Percentiles rank a stretch among this genome's conserved stretches.
Conservation (phyloP, 2,113 vertebrate genomes). For the Sinocyclocheilus anshuiensis region DNA sequence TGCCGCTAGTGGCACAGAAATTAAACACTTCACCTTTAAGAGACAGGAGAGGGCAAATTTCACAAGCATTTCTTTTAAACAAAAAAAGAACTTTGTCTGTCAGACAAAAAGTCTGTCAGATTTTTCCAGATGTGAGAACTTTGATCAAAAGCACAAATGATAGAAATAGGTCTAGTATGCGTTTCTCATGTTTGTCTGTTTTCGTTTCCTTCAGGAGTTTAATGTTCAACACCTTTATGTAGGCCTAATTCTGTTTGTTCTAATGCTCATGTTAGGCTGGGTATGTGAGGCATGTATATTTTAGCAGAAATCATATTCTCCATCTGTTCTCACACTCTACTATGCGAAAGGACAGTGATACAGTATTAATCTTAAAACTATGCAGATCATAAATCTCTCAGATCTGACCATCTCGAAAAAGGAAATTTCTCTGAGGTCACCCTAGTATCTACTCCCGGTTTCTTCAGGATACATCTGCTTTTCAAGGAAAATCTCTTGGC, state of each 20-base stretch:
- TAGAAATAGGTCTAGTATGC: not conserved
- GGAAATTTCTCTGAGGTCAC: not conserved
- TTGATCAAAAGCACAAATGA: constrained; percentile 12
- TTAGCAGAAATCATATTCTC: constrained; percentile 32
- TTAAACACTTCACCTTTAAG: not conserved
- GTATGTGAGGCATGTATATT: constrained; percentile 12
- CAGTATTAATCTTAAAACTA: constrained; percentile 29
- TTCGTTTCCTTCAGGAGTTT: not conserved
- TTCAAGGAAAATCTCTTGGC: constrained; percentile 13
- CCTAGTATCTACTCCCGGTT: not conserved
- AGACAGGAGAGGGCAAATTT: constrained; percentile 20
- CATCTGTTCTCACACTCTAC: constrained; percentile 12
- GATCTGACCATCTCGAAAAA: not conserved
- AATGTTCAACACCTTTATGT: not conserved
- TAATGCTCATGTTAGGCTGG: not conserved
- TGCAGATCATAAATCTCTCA: constrained; percentile 27
- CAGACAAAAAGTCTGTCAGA: not conserved
- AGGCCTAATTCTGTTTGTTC: not conserved
- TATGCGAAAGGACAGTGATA: not conserved
- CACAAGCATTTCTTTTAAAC: not conserved
- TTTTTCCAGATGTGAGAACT: not conserved
- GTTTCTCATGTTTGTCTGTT: not conserved
- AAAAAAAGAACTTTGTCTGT: not conserved
- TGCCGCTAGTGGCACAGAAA: not conserved
- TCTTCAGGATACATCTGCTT: constrained; percentile 18